Base-by-base conservation (phyloP, 2,797 vertebrate genomes). In the Ctenopoma multispine region DNA sequence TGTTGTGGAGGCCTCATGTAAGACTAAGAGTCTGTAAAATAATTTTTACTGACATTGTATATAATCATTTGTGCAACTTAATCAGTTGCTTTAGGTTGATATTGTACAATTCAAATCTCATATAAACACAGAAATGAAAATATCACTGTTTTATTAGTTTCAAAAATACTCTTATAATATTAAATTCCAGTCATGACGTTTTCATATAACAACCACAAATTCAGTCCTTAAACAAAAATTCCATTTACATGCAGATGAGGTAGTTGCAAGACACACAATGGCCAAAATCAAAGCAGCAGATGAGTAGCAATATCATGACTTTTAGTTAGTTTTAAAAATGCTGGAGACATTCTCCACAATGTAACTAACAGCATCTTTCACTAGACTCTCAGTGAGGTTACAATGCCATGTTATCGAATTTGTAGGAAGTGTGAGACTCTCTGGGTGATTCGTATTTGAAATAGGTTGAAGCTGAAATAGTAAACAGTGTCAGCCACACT, bases 21-120 rank as follows among this genome's bases (percentile, higher is more conserved):
- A 62, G 36, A 54, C 12, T 23, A 15, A n/a, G n/a, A 17, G 66
- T 66, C 27, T 44, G 27, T 11, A 60, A 60, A 13, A 38, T 44
- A 36, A 46, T 66, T 72, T 36, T 12, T 43, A 46, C 5, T 27
- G n/a, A 46, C 58, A 69, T 18, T 54, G 53, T 60, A 13, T 24
- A 36, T 17, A 74, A 50, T 58, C 18, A 48, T 50, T 66, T 21
- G 29, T 31, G 34, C 29, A 44, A 20, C 29, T 9, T 4, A 63
- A 69, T 56, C 54, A 20, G 56, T 60, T 5, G 14, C 23, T 46
- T 23, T 12, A 15, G 5, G 31, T 51, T 62, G 20, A 34, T 17
- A 41, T 14, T 47, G 21, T n/a, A 70, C 20, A 49, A 46, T 38
- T 24, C 27, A 18, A 17, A 17, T 15, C 15, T 17, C 41, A 17